Percentiles rank a stretch among this genome's conserved stretches.
Conservation (phyloP, 2,888 invertebrate species). For the Tholera decimalis region DNA sequence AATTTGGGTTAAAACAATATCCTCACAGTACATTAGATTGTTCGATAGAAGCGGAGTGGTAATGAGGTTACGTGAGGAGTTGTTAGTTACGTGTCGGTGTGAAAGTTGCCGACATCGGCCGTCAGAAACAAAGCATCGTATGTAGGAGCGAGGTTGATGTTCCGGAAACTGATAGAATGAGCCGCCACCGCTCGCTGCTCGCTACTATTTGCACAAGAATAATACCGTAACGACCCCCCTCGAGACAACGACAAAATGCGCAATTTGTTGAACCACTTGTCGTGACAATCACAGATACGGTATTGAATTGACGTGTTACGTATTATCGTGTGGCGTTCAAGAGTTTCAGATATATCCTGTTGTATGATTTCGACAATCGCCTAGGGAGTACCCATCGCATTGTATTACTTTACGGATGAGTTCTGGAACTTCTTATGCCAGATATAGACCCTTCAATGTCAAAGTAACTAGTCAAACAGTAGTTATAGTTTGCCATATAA, state of each 20-base stretch:
- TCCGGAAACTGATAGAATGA: slow-evolving; percentile 80
- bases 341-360: slow-evolving; percentile 32
- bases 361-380: slow-evolving; percentile 1
- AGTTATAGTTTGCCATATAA: no score
- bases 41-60: slow-evolving; percentile 46
- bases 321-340: slow-evolving; percentile 38
- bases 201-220: slow-evolving; percentile 73
- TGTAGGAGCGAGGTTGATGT: slow-evolving; percentile 74
- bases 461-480: neutral
- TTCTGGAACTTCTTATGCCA: neutral
- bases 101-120: slow-evolving; percentile 68
- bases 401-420: neutral
- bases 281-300: slow-evolving; percentile 65
- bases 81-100: slow-evolving; percentile 54
- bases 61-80: slow-evolving; percentile 42
- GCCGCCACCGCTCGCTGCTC: slow-evolving; percentile 60
- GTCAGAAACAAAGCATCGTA: slow-evolving; percentile 74
- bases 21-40: slow-evolving; percentile 45
- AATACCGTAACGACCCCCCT: slow-evolving; percentile 68
- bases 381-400: slow-evolving; percentile 1
- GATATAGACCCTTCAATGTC: neutral
- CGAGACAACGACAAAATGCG: slow-evolving; percentile 73
- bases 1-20: slow-evolving; percentile 44
- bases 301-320: slow-evolving; percentile 56
- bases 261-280: slow-evolving; percentile 76